Conservation (phyloP, 2,797 vertebrate genomes). For the Acipenser transmontanus region DNA sequence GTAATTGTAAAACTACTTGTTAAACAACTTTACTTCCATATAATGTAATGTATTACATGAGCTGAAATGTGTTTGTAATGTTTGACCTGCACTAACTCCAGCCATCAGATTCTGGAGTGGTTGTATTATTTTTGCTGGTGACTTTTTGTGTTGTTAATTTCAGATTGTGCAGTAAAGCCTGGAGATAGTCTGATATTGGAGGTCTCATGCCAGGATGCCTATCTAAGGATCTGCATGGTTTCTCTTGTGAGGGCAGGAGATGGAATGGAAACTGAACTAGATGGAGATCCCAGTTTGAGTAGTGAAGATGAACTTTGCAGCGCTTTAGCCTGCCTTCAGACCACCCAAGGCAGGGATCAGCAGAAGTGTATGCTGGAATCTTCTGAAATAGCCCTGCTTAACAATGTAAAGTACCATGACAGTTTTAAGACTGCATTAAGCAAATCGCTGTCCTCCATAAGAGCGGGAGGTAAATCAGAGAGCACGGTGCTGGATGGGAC, state of each 20-base stretch:
- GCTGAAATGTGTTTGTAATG: too few relatives aligned
- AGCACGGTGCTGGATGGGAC: constrained; percentile 32
- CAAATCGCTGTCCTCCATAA: constrained; percentile 67
- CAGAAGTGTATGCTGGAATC: constrained; percentile 74
- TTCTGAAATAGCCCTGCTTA: constrained; percentile 85
- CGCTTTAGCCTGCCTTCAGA: constrained; percentile 83
- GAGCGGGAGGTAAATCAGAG: constrained; percentile 32
- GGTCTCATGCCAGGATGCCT: constrained; percentile 82
- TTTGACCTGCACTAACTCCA: too few relatives aligned
- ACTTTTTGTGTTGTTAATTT: too few relatives aligned
- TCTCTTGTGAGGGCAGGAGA: constrained; percentile 49
- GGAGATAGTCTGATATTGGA: constrained; percentile 75
- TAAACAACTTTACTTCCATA: too few relatives aligned
- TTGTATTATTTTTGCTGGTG: not conserved
- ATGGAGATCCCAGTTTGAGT: constrained; percentile 21
- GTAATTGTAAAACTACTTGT: too few relatives aligned
- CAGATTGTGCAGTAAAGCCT: constrained; percentile 68
- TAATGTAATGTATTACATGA: too few relatives aligned
- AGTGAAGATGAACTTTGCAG: constrained; percentile 84
- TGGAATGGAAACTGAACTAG: constrained; percentile 35
- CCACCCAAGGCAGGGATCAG: constrained; percentile 43
- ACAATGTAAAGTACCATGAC: constrained; percentile 75
- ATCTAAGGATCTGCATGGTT: constrained; percentile 77
- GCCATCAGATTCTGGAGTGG: not conserved
- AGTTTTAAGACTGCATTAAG: constrained; percentile 71